A percentile compares a stretch with the other conserved stretches of the same genome.
Evolutionary conservation across 2,797 vertebrate species (phyloP).

Genomic region (Balearica regulorum): DNA sequence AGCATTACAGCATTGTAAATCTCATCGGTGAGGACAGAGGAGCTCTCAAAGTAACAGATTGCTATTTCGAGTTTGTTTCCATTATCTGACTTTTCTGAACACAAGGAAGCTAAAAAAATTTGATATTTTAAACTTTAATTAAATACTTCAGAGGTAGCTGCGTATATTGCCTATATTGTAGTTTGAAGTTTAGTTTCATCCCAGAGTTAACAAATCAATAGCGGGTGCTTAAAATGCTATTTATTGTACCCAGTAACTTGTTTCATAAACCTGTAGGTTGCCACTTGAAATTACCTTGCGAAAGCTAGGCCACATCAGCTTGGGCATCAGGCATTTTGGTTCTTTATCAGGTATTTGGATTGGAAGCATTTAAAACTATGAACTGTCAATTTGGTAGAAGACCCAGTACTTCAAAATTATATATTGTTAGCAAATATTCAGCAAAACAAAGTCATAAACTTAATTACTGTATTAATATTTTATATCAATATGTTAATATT

Average conservation of each 20-base stretch:
- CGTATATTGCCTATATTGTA: not conserved
- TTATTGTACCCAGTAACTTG: not conserved
- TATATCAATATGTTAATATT: no score
- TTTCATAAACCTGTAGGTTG: not conserved
- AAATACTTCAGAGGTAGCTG: not conserved
- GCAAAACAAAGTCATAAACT: not conserved
- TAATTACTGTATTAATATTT: not conserved
- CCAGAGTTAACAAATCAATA: not conserved
- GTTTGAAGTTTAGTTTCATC: not conserved
- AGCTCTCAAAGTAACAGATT: not conserved
- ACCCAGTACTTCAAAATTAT: not conserved
- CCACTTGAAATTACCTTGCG: not conserved
- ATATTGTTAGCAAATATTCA: not conserved
- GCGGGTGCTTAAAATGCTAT: not conserved
- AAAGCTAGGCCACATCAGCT: not conserved
- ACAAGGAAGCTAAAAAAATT: not conserved
- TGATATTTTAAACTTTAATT: not conserved
- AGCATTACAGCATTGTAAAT: conserved; percentile 36
- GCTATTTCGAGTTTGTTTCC: not conserved
- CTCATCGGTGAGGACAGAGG: not conserved
- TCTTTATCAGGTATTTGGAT: not conserved
- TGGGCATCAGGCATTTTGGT: not conserved
- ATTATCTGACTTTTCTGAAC: not conserved
- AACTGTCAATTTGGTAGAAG: not conserved
- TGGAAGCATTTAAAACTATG: not conserved